Evolutionary conservation across 2,888 invertebrate genomes (phyloP).

Genomic region (Drepanosiphum platanoidis): DNA sequence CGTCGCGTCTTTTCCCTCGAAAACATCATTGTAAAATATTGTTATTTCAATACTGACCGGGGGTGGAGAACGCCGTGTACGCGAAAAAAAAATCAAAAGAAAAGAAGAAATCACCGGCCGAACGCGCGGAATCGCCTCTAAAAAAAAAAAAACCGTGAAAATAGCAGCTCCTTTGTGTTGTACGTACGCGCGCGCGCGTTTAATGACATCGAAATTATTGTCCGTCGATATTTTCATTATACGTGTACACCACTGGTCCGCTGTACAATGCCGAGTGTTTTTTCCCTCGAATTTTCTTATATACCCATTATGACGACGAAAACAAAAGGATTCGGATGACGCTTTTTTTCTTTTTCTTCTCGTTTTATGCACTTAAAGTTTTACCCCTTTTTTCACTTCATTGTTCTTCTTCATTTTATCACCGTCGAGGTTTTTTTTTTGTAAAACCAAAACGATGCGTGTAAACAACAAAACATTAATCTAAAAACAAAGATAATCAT

Average conservation of each 20-base stretch:
- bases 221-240: slow-evolving; percentile 29
- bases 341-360: too few species aligned
- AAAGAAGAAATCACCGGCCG: too few species aligned
- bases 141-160: too few species aligned
- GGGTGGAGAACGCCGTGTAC: too few species aligned
- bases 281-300: slow-evolving; percentile 35
- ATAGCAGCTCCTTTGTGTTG: too few species aligned
- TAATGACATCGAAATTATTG: slow-evolving; percentile 17
- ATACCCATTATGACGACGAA: slow-evolving; percentile 9
- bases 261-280: background rate
- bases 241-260: too few species aligned
- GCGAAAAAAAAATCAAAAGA: too few species aligned
- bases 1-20: too few species aligned
- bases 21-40: too few species aligned
- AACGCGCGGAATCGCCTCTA: too few species aligned
- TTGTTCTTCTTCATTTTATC: slow-evolving; percentile 57
- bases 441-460: slow-evolving; percentile 46
- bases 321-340: slow-evolving; percentile 42
- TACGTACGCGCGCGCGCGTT: background rate
- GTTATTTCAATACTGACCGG: too few species aligned
- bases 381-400: slow-evolving; percentile 59
- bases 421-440: slow-evolving; percentile 42
- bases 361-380: slow-evolving; percentile 46
- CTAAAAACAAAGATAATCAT: slow-evolving; percentile 48
- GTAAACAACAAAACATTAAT: slow-evolving; percentile 60